phyloP scores from a whole-genome alignment of 2,113 vertebrate species.

The Boleophthalmus pectinirostris region DNA sequence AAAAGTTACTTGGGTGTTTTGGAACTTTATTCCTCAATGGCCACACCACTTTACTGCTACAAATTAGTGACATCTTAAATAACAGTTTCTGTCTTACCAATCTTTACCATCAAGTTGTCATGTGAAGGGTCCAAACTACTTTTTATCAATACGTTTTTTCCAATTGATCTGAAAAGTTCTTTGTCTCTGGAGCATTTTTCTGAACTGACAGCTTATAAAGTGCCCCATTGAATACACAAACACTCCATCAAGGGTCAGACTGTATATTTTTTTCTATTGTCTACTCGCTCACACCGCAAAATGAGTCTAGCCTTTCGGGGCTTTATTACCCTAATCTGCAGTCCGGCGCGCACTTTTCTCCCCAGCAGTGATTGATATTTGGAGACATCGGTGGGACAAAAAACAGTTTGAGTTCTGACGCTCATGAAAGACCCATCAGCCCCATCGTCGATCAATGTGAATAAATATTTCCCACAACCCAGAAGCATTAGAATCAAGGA shows the following conservation, averaged over 20 bases:
- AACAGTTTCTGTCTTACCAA: not conserved
- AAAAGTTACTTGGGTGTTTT: not conserved
- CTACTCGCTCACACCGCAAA: conserved; percentile 24
- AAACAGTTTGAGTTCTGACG: conserved; percentile 72
- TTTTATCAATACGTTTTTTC: conserved; percentile 15
- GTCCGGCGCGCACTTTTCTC: conserved; percentile 38
- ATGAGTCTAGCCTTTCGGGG: conserved; percentile 55
- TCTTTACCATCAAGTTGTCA: not conserved
- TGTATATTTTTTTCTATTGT: conserved; percentile 31
- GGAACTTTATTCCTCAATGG: no score
- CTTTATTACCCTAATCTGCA: conserved; percentile 62
- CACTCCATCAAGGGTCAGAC: conserved; percentile 37
- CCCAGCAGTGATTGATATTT: conserved; percentile 73
- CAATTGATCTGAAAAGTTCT: conserved; percentile 25
- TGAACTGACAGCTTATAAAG: conserved; percentile 14
- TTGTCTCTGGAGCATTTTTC: conserved; percentile 28
- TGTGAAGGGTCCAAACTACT: not conserved
- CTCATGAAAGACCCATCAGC: conserved; percentile 77
- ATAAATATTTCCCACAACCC: conserved; percentile 80
- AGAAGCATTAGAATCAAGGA: conserved; percentile 70
- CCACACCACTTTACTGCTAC: not conserved
- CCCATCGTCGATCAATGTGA: conserved; percentile 72
- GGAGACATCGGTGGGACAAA: conserved; percentile 68
- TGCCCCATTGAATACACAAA: conserved; percentile 33
- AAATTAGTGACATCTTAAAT: not conserved